phyloP scores from a whole-genome alignment of 2,797 vertebrate species.

The Schizopygopsis pylzovi region DNA sequence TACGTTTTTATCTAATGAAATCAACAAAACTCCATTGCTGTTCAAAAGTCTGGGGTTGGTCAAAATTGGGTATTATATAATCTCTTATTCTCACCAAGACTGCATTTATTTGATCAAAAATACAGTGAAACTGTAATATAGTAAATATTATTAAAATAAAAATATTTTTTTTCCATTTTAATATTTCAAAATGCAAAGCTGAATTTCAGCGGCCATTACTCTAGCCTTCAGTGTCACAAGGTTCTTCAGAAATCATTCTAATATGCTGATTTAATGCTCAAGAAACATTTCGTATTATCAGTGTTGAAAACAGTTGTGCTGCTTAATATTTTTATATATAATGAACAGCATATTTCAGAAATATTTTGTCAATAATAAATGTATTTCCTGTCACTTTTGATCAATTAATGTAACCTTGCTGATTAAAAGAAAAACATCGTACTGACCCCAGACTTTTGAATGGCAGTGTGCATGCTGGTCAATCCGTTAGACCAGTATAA shows the following conservation, averaged over 20 bases:
- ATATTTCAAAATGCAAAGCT: background rate
- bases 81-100: background rate
- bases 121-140: background rate
- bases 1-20: background rate
- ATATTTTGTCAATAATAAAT: background rate
- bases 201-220: too few relatives aligned
- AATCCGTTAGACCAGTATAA: background rate
- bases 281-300: background rate
- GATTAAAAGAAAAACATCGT: background rate
- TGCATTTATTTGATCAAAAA: background rate
- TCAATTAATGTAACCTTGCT: background rate
- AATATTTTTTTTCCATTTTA: background rate
- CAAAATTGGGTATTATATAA: too few relatives aligned
- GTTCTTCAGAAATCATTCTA: background rate
- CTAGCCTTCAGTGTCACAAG: background rate
- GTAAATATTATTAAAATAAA: background rate
- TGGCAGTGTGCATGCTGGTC: background rate
- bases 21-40: background rate
- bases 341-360: background rate
- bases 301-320: background rate
- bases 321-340: background rate
- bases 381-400: background rate
- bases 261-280: background rate
- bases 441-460: background rate
- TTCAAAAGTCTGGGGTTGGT: background rate